phyloP scores from a whole-genome alignment of 2,113 vertebrate genomes.

The Vanacampus margaritifer region DNA sequence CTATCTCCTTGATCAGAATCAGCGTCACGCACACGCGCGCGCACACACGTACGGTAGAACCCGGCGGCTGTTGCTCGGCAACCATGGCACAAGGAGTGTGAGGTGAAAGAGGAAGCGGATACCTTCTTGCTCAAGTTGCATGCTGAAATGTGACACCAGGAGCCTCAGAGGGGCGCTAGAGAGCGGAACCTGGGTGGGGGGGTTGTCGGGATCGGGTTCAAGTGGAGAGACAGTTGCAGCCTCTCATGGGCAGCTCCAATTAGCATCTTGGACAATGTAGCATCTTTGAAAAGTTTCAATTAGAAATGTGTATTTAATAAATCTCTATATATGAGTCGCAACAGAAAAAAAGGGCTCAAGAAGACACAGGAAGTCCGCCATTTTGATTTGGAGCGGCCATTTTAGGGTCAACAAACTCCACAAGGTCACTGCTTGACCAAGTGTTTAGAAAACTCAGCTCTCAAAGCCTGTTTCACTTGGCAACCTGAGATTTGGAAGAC shows the following conservation, averaged over 20 bases:
- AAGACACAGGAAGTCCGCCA: background rate
- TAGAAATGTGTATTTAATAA: too few species aligned
- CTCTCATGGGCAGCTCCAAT: conserved; percentile 2
- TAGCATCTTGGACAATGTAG: background rate
- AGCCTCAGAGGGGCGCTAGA: conserved; percentile 1
- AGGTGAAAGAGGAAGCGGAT: conserved; percentile 26
- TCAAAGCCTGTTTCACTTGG: too few species aligned
- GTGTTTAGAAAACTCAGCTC: too few species aligned
- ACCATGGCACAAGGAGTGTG: background rate
- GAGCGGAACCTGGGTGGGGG: background rate
- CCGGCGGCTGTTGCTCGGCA: background rate
- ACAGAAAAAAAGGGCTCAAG: background rate
- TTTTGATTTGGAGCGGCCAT: too few species aligned
- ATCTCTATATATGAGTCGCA: background rate
- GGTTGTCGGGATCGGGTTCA: conserved; percentile 11
- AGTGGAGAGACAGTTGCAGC: background rate
- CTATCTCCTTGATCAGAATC: conserved; percentile 61
- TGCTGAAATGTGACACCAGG: conserved; percentile 36
- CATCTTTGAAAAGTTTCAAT: background rate
- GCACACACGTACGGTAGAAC: background rate
- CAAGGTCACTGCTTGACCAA: too few species aligned
- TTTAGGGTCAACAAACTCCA: too few species aligned
- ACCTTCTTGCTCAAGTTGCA: conserved; percentile 33
- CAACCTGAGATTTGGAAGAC: too few species aligned
- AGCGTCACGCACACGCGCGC: conserved; percentile 44